Percentiles rank a stretch among this genome's conserved stretches.
Evolutionary conservation across 2,113 vertebrate species (phyloP).

Genomic region (Oryzias melastigma): DNA sequence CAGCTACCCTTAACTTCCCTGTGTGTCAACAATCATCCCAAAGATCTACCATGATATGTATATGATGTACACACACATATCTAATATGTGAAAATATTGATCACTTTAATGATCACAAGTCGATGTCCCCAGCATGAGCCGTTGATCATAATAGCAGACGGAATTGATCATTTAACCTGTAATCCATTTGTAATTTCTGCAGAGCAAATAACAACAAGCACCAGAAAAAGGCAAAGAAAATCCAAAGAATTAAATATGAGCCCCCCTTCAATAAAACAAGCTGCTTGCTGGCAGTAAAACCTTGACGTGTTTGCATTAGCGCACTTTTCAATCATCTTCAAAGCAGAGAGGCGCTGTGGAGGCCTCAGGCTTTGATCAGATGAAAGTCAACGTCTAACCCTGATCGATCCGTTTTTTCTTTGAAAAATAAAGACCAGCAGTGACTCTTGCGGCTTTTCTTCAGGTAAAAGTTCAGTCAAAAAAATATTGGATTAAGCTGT

Average conservation of each 20-base stretch:
- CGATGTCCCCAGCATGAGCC: background rate
- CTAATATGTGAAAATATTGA: background rate
- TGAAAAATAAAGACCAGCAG: constrained; percentile 40
- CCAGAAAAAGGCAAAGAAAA: background rate
- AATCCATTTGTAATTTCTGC: constrained; percentile 20
- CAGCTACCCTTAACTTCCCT: background rate
- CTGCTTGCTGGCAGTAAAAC: constrained; percentile 29
- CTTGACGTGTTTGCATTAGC: constrained; percentile 22
- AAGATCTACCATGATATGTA: no score
- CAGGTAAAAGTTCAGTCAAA: constrained; percentile 33
- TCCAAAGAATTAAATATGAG: background rate
- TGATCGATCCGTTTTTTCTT: constrained; percentile 59
- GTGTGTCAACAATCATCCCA: no score
- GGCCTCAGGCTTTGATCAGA: constrained; percentile 45
- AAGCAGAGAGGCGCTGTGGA: constrained; percentile 40
- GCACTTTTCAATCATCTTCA: constrained; percentile 40
- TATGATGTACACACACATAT: no score
- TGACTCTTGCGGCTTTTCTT: constrained; percentile 24
- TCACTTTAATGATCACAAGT: constrained; percentile 6
- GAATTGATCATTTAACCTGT: background rate
- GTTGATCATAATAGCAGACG: constrained; percentile 1
- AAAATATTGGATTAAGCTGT: constrained; percentile 33
- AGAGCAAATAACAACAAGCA: constrained; percentile 2
- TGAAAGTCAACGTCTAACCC: constrained; percentile 39
- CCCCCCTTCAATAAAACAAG: constrained; percentile 9